Evolutionary conservation across 2,113 vertebrate species (phyloP).

Genomic region (Crotalus horridus): DNA sequence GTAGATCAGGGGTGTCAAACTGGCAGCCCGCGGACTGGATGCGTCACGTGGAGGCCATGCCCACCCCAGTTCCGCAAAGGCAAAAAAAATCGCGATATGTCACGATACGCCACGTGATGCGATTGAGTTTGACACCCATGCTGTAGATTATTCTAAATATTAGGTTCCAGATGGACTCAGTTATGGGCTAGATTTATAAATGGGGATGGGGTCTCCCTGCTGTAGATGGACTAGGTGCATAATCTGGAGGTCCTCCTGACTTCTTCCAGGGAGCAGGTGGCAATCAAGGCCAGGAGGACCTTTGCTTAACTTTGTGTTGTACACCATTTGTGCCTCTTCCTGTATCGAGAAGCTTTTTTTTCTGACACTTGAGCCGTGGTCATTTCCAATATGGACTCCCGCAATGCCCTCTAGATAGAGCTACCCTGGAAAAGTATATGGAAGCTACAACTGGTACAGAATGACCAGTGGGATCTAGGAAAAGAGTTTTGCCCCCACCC

Average conservation of each 20-base stretch:
- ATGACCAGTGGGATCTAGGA: not conserved
- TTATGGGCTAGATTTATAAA: not conserved
- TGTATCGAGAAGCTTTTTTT: not conserved
- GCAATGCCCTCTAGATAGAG: too few species aligned
- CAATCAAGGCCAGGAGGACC: not conserved
- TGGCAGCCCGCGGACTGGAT: too few species aligned
- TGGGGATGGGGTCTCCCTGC: not conserved
- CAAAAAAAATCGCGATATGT: too few species aligned
- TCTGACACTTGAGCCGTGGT: fast-evolving
- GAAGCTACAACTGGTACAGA: not conserved
- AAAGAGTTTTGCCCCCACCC: not conserved
- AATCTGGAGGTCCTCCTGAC: not conserved
- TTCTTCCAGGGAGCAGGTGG: not conserved
- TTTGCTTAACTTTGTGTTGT: not conserved
- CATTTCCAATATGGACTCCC: not conserved
- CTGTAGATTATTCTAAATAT: not conserved
- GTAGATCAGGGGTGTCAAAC: too few species aligned
- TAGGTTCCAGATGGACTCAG: not conserved
- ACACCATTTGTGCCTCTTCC: not conserved
- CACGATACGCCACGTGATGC: too few species aligned
- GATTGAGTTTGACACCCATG: not conserved
- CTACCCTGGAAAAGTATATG: not conserved
- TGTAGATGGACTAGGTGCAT: not conserved
- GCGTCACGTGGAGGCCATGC: too few species aligned
- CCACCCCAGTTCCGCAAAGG: too few species aligned